Evolutionary conservation across 2,797 vertebrate genomes (phyloP).

Genomic region (Percopsis omiscomaycus): DNA sequence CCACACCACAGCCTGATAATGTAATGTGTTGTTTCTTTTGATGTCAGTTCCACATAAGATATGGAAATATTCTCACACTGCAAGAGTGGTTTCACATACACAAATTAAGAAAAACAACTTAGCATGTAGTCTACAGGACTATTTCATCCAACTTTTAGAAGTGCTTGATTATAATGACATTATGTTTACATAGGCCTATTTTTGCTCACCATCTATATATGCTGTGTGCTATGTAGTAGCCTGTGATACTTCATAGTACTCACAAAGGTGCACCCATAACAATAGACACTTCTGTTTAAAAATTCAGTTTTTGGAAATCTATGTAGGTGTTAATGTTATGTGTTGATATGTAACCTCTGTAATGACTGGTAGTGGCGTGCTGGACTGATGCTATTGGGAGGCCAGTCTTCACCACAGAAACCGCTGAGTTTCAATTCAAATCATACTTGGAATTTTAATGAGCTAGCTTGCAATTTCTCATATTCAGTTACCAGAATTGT

Average conservation of each 20-base stretch:
- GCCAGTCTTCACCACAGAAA: slow-evolving; percentile 72
- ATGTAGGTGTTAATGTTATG: slow-evolving; percentile 69
- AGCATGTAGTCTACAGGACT: too few relatives aligned
- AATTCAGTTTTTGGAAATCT: slow-evolving; percentile 65
- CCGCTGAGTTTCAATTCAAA: slow-evolving; percentile 67
- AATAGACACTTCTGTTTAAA: slow-evolving; percentile 33
- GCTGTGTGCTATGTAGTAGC: not conserved
- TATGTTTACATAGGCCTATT: not conserved
- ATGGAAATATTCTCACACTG: too few relatives aligned
- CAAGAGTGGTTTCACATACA: too few relatives aligned
- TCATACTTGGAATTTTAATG: slow-evolving; percentile 74
- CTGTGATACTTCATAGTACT: slow-evolving; percentile 21
- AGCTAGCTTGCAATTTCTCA: slow-evolving; percentile 61
- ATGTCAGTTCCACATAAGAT: too few relatives aligned
- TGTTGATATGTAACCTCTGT: slow-evolving; percentile 65
- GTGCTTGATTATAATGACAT: too few relatives aligned
- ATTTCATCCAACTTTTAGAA: too few relatives aligned
- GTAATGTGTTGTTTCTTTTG: too few relatives aligned
- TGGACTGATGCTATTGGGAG: slow-evolving; percentile 61
- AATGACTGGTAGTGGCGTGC: slow-evolving; percentile 62
- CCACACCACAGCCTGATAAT: too few relatives aligned
- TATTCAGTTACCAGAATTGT: slow-evolving; percentile 74
- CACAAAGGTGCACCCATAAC: slow-evolving; percentile 13
- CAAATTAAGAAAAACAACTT: too few relatives aligned
- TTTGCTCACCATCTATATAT: not conserved